phyloP scores from a whole-genome alignment of 2,888 invertebrate species.

The Athalia rosae region DNA sequence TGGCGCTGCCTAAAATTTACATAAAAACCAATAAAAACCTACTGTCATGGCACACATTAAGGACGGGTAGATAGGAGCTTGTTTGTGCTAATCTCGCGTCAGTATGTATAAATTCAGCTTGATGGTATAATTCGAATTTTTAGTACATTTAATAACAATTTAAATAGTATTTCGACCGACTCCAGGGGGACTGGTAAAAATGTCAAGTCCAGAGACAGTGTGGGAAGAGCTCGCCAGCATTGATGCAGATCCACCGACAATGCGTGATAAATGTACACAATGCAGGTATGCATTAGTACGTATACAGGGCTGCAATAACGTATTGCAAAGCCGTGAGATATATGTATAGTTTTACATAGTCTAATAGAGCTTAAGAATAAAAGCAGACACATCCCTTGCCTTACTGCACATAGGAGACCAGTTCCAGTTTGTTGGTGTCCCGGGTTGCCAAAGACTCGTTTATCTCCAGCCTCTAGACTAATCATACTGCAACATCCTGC shows the following conservation, averaged over 20 bases:
- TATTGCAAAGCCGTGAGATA: not conserved
- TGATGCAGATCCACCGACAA: slow-evolving; percentile 84
- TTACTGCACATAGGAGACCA: slow-evolving; percentile 81
- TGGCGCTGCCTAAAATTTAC: too few relatives aligned
- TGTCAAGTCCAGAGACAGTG: slow-evolving; percentile 66
- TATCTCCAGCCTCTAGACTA: slow-evolving; percentile 82
- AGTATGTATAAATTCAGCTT: too few relatives aligned
- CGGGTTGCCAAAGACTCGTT: slow-evolving; percentile 83
- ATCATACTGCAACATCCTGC: slow-evolving; percentile 94
- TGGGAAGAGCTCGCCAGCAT: slow-evolving; percentile 86
- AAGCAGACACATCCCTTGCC: not conserved
- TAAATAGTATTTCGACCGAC: too few relatives aligned
- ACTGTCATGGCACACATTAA: too few relatives aligned
- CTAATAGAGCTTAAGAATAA: not conserved
- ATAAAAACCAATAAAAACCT: too few relatives aligned
- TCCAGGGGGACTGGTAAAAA: slow-evolving; percentile 9
- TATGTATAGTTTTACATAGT: not conserved
- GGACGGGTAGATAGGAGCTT: too few relatives aligned
- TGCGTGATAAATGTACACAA: slow-evolving; percentile 81
- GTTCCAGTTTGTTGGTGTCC: slow-evolving; percentile 92
- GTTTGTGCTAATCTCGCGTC: too few relatives aligned
- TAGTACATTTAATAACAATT: too few relatives aligned
- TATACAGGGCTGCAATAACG: slow-evolving; percentile 56
- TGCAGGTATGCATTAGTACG: slow-evolving; percentile 80
- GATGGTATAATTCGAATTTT: too few relatives aligned